These are phyloP conservation scores for Mesoclemmys tuberculata DNA, from an alignment of 2,113 vertebrate genomes.

Conservation along the genomic window DNA sequence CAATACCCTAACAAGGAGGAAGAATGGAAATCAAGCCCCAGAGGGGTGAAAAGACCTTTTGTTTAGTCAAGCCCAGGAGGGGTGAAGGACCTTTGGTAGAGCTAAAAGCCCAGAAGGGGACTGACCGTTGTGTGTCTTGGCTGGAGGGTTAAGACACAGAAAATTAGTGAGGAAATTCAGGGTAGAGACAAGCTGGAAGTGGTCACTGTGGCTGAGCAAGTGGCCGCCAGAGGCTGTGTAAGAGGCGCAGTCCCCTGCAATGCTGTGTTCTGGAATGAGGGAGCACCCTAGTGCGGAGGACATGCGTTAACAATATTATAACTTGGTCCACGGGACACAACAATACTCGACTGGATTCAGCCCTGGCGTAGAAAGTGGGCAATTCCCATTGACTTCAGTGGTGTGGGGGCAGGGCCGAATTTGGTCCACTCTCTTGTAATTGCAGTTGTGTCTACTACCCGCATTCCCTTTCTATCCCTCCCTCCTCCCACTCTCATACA, in stretches of 20 bases:
- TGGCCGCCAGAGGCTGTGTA: neutral
- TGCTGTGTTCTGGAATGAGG: neutral
- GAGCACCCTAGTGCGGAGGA: neutral
- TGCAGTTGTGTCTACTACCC: neutral
- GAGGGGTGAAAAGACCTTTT: neutral
- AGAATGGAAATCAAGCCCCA: neutral
- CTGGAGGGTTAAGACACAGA: neutral
- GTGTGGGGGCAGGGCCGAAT: neutral
- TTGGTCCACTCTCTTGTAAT: neutral
- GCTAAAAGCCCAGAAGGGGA: neutral
- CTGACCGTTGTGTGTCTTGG: neutral
- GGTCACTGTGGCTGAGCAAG: neutral
- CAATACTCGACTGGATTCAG: neutral
- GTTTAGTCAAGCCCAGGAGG: neutral
- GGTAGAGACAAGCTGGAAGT: neutral
- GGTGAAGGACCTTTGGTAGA: neutral
- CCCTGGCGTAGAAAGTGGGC: neutral
- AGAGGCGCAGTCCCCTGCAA: neutral
- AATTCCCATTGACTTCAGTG: neutral
- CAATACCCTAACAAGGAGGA: neutral
- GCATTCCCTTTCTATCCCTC: neutral
- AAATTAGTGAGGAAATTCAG: neutral
- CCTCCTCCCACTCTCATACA: neutral
- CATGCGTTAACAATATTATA: neutral
- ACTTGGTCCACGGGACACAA: neutral